Evolutionary conservation across 2,113 vertebrate species (phyloP).

Genomic region (Callithrix jacchus): DNA sequence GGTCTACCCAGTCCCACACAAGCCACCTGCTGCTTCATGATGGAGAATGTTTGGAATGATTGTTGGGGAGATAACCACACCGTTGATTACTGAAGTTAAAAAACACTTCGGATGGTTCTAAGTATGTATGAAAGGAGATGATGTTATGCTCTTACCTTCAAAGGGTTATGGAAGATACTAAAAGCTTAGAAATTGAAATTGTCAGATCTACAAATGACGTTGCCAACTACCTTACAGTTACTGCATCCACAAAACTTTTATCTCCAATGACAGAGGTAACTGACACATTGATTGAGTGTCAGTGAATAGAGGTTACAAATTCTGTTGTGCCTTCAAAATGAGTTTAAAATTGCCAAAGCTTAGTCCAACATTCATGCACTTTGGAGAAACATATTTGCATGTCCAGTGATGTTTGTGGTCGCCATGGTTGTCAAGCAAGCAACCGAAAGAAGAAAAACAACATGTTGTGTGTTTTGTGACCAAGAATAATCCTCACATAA

Average conservation of each 20-base stretch:
- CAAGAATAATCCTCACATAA: slow-evolving; percentile 34
- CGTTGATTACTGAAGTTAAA: neutral
- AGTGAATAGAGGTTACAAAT: neutral
- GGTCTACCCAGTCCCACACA: accelerated
- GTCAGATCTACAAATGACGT: neutral
- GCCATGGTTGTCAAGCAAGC: slow-evolving; percentile 37
- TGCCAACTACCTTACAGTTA: slow-evolving; percentile 7
- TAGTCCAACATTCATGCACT: neutral
- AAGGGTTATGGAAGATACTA: neutral
- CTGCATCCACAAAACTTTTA: neutral
- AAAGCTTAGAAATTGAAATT: neutral
- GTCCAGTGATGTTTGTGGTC: neutral
- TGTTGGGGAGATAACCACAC: neutral
- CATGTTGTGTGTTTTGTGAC: neutral
- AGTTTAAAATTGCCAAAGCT: slow-evolving; percentile 18
- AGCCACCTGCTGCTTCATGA: neutral
- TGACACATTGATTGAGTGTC: neutral
- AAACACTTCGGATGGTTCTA: neutral
- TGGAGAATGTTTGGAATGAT: neutral
- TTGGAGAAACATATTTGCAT: slow-evolving; percentile 21
- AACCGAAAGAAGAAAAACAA: neutral
- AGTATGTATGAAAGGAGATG: neutral
- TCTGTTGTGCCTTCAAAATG: slow-evolving; percentile 7
- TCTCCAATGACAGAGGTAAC: neutral
- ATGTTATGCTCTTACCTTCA: neutral